phyloP scores from a whole-genome alignment of 2,888 invertebrate species.

The Dascillus cervinus region DNA sequence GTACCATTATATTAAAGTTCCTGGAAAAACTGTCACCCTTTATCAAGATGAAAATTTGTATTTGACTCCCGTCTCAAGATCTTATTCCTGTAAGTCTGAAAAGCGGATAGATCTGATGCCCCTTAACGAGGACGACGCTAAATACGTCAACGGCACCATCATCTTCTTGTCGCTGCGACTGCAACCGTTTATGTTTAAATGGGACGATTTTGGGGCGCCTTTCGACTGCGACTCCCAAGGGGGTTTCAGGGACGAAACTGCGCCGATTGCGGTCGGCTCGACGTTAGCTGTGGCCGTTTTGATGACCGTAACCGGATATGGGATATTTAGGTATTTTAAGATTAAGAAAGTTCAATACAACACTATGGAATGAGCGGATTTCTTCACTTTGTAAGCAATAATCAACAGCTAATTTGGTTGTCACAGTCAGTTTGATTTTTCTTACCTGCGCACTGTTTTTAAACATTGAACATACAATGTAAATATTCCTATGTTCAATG shows the following conservation, averaged over 20 bases:
- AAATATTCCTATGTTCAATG: no score
- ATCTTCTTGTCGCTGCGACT: conserved; percentile 42
- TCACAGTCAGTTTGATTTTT: no score
- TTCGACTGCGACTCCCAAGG: conserved; percentile 57
- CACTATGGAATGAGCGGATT: conserved; percentile 83
- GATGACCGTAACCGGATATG: conserved; percentile 75
- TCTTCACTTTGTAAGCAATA: no score
- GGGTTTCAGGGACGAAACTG: conserved; percentile 68
- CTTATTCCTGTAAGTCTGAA: conserved; percentile 71
- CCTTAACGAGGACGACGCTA: conserved; percentile 33
- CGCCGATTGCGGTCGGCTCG: conserved; percentile 76
- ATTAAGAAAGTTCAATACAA: conserved; percentile 88
- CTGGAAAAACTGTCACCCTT: conserved; percentile 33
- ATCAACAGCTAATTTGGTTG: no score
- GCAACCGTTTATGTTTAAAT: conserved; percentile 85
- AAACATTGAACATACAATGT: no score
- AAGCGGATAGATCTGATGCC: conserved; percentile 54
- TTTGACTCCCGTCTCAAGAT: conserved; percentile 81
- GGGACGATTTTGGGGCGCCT: conserved; percentile 60
- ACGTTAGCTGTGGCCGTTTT: conserved; percentile 76
- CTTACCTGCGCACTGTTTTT: no score
- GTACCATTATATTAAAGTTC: conserved; percentile 32
- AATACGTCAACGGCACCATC: conserved; percentile 34
- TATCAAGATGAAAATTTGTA: conserved; percentile 57
- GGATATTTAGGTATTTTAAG: conserved; percentile 77